A percentile compares a stretch with the other conserved stretches of the same genome.
Conservation (phyloP, 1,140 invertebrate species). For the Neodiprion fabricii region DNA sequence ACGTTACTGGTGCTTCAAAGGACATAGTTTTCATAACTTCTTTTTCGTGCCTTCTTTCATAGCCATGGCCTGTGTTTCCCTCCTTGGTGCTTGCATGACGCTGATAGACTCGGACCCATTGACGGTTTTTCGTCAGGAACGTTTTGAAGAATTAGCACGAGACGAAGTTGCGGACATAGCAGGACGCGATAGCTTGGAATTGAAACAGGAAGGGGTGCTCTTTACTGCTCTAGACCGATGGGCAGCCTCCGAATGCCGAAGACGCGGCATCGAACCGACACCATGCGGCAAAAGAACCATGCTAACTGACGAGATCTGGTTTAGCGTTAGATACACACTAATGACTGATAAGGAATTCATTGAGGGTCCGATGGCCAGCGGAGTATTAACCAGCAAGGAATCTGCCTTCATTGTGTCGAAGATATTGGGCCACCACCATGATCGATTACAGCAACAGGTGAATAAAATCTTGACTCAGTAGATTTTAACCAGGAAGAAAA, state of each 20-base stretch:
- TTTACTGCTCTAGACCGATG: constrained; percentile 70
- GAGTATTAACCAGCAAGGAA: constrained; percentile 48
- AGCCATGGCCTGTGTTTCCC: constrained; percentile 62
- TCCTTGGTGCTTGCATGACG: constrained; percentile 67
- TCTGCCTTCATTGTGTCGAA: constrained; percentile 43
- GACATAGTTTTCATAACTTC: neutral
- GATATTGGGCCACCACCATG: constrained; percentile 43
- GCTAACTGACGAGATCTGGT: constrained; percentile 68
- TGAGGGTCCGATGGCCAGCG: constrained; percentile 55
- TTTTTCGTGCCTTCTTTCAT: constrained; percentile 24
- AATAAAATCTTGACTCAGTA: neutral
- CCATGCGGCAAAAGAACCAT: constrained; percentile 67
- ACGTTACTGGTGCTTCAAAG: too few relatives aligned
- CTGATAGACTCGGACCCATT: constrained; percentile 70
- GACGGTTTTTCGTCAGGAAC: constrained; percentile 67
- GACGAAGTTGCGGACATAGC: constrained; percentile 68
- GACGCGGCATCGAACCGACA: constrained; percentile 68
- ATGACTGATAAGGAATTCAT: constrained; percentile 70
- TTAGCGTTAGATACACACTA: constrained; percentile 69
- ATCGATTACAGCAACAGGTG: constrained; percentile 31
- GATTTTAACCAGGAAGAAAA: neutral
- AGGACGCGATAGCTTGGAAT: constrained; percentile 65
- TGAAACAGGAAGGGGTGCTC: constrained; percentile 64
- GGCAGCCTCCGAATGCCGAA: constrained; percentile 71
- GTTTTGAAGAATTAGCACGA: constrained; percentile 69